These are phyloP conservation scores for Seriola aureovittata DNA, from an alignment of 2,113 vertebrate genomes.

Conservation along the genomic window DNA sequence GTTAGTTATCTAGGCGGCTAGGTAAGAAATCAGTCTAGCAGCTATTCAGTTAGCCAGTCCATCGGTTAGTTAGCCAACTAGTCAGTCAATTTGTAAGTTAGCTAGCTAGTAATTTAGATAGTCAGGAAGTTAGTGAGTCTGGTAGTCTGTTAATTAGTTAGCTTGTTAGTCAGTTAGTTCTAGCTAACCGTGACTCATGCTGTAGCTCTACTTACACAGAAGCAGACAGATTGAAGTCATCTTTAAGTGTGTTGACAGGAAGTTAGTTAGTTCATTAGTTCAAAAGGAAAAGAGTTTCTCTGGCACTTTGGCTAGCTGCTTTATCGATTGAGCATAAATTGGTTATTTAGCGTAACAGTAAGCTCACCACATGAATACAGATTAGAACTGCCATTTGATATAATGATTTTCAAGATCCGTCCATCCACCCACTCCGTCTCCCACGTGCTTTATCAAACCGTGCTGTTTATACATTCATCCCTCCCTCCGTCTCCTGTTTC, in stretches of 20 bases:
- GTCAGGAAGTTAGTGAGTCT: too few species aligned
- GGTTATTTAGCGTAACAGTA: neutral
- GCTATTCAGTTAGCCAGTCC: neutral
- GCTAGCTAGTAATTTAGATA: neutral
- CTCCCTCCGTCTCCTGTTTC: slow-evolving; percentile 8
- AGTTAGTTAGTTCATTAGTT: neutral
- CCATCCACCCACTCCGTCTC: neutral
- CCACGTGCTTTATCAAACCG: neutral
- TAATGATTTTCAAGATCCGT: neutral
- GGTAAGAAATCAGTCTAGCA: too few species aligned
- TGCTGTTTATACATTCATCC: neutral
- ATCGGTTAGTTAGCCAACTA: neutral
- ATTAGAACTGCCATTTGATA: neutral
- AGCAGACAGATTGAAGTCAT: neutral
- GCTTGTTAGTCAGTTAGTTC: too few species aligned
- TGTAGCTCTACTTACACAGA: too few species aligned
- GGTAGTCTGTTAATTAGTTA: too few species aligned
- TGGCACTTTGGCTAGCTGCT: neutral
- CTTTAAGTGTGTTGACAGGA: too few species aligned
- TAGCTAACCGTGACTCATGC: too few species aligned
- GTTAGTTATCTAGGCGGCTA: too few species aligned
- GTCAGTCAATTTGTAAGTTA: neutral
- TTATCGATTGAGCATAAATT: neutral
- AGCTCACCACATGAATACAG: neutral
- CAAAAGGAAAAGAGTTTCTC: neutral